Conservation (phyloP, 2,113 vertebrate genomes). For the Bufo bufo region DNA sequence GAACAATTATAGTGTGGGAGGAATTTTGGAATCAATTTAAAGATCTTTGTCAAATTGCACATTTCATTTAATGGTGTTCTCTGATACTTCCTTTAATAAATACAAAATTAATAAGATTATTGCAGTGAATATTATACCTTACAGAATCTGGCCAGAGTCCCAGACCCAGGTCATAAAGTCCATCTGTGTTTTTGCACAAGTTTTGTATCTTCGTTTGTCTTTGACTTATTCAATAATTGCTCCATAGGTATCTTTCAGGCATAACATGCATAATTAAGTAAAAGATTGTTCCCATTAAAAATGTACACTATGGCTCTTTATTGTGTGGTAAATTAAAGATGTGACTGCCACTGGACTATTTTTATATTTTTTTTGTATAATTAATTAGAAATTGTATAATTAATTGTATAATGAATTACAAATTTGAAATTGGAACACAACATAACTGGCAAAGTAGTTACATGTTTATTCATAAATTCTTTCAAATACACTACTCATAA, state of each 20-base stretch:
- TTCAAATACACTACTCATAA: too few relatives aligned
- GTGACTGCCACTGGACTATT: not conserved
- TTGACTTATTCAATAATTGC: constrained; percentile 4
- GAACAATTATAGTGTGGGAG: not conserved
- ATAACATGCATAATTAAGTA: not conserved
- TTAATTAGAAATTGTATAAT: too few relatives aligned
- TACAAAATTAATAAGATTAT: constrained; percentile 28
- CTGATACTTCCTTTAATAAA: constrained; percentile 44
- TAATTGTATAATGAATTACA: too few relatives aligned
- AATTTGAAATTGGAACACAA: too few relatives aligned
- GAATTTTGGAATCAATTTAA: not conserved
- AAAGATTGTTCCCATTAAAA: not conserved
- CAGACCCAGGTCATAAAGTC: constrained; percentile 51
- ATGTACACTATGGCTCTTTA: not conserved
- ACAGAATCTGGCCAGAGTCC: constrained; percentile 31
- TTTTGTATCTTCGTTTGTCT: constrained; percentile 39
- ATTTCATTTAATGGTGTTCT: constrained; percentile 31
- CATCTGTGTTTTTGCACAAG: constrained; percentile 26
- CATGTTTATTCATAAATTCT: too few relatives aligned
- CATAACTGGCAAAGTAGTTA: too few relatives aligned
- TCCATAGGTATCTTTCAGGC: not conserved
- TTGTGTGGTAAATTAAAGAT: not conserved
- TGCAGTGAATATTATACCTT: constrained; percentile 34
- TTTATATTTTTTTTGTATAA: too few relatives aligned
- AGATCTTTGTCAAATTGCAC: constrained; percentile 32